phyloP scores from a whole-genome alignment of 1,140 invertebrate species.

The Macrotrachela quadricornifera region DNA sequence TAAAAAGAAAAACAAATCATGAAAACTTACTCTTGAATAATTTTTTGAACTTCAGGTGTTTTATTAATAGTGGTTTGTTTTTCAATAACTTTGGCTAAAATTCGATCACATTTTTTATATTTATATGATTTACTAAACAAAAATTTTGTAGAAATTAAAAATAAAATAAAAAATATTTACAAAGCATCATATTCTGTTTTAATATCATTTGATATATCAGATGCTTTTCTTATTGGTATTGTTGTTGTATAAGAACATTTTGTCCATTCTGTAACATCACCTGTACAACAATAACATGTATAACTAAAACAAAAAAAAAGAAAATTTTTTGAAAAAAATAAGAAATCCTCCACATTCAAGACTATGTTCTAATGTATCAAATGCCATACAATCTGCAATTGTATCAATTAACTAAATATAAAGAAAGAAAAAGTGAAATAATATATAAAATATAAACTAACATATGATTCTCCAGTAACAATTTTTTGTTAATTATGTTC shows the following conservation, averaged over 20 bases:
- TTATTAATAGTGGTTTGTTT: too few species aligned
- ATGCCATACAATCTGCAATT: constrained; percentile 49
- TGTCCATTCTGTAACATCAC: constrained; percentile 66
- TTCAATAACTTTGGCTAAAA: too few species aligned
- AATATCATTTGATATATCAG: constrained; percentile 41
- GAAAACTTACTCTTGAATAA: too few species aligned
- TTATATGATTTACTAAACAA: constrained; percentile 5
- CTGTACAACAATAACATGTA: constrained; percentile 55
- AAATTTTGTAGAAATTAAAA: too few species aligned
- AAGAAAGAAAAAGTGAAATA: too few species aligned
- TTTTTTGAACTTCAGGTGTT: too few species aligned
- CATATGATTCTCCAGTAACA: constrained; percentile 39
- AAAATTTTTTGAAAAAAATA: too few species aligned
- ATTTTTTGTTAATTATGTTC: constrained; percentile 49
- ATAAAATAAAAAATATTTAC: too few species aligned
- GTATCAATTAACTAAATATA: not conserved
- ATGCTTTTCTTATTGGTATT: constrained; percentile 48
- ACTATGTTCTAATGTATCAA: constrained; percentile 52
- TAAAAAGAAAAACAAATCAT: too few species aligned
- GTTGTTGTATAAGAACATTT: constrained; percentile 53
- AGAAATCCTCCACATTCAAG: too few species aligned
- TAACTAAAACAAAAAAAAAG: constrained; percentile 39
- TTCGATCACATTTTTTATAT: too few species aligned
- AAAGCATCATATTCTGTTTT: constrained; percentile 37
- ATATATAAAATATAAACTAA: too few species aligned